phyloP scores from a whole-genome alignment of 53 echinoderm and acorn worm species.

The Echinarachnius parma region DNA sequence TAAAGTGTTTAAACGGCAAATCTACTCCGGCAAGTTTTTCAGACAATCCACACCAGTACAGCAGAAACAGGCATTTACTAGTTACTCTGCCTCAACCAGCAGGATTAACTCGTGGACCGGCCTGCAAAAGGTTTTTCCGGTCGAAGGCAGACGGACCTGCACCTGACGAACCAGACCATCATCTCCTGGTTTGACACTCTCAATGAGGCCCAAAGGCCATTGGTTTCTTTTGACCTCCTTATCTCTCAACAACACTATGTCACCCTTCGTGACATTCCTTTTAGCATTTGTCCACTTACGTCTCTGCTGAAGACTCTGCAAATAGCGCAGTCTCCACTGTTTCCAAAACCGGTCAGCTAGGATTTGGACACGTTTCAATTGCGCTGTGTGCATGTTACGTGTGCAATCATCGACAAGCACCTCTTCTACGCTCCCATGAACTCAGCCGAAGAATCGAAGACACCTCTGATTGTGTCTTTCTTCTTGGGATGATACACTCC shows the following conservation, averaged over 20 bases:
- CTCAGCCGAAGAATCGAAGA: too few relatives aligned
- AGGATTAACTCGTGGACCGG: slow-evolving; percentile 23
- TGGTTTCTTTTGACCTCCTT: slow-evolving; percentile 30
- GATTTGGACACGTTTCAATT: slow-evolving; percentile 25
- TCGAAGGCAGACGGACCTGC: slow-evolving; percentile 29
- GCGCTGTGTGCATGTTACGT: too few relatives aligned
- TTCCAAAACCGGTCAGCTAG: slow-evolving; percentile 55
- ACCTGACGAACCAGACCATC: slow-evolving; percentile 30
- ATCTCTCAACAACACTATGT: slow-evolving; percentile 33
- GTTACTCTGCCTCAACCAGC: slow-evolving; percentile 31
- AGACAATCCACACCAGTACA: not conserved
- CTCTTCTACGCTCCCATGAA: too few relatives aligned
- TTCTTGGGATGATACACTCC: too few relatives aligned
- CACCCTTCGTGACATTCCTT: too few relatives aligned
- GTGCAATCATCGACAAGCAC: too few relatives aligned
- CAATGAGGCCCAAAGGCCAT: slow-evolving; percentile 16
- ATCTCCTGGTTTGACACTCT: slow-evolving; percentile 4
- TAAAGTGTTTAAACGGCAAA: too few relatives aligned
- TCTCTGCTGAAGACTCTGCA: slow-evolving; percentile 39
- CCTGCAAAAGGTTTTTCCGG: slow-evolving; percentile 24
- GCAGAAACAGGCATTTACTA: not conserved
- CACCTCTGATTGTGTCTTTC: too few relatives aligned
- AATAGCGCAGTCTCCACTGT: slow-evolving; percentile 40
- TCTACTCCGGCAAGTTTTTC: too few relatives aligned
- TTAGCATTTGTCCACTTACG: too few relatives aligned